These are phyloP conservation scores for Aelia acuminata DNA, from an alignment of 2,888 invertebrate genomes.

Conservation along the genomic window DNA sequence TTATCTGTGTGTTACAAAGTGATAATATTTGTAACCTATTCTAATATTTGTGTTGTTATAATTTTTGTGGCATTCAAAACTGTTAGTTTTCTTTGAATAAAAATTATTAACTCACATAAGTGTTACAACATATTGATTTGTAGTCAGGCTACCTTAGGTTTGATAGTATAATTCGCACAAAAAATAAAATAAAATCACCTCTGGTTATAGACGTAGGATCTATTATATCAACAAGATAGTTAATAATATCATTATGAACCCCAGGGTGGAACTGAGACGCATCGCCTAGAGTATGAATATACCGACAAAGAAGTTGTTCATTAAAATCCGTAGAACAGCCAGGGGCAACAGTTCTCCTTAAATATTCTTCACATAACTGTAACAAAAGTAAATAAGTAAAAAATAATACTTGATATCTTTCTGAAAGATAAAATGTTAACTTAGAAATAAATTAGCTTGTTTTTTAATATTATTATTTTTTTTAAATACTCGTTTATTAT, in stretches of 20 bases:
- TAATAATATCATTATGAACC: conserved; percentile 51
- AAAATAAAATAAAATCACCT: conserved; percentile 32
- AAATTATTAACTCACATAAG: too few relatives aligned
- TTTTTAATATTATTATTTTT: too few relatives aligned
- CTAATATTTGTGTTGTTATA: too few relatives aligned
- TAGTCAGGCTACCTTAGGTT: too few relatives aligned
- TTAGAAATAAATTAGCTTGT: neutral
- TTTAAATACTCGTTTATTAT: too few relatives aligned
- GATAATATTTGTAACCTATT: too few relatives aligned
- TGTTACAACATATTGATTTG: too few relatives aligned
- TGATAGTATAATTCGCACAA: too few relatives aligned
- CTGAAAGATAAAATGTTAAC: neutral
- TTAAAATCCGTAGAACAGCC: conserved; percentile 5
- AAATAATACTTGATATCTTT: neutral
- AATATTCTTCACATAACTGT: conserved; percentile 60
- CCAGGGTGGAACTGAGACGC: conserved; percentile 57
- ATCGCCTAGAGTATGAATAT: conserved; percentile 65
- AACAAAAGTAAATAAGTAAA: neutral
- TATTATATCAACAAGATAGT: conserved; percentile 58
- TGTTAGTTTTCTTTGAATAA: too few relatives aligned
- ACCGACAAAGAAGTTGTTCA: conserved; percentile 58
- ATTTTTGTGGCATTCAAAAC: too few relatives aligned
- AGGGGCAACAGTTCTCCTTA: conserved; percentile 55
- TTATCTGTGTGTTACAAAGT: too few relatives aligned
- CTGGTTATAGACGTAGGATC: conserved; percentile 27